Evolutionary conservation across 2,888 invertebrate species (phyloP), one percentile per base, ranked within the genome.

Genomic region (Heteromurus nitidus): DNA sequence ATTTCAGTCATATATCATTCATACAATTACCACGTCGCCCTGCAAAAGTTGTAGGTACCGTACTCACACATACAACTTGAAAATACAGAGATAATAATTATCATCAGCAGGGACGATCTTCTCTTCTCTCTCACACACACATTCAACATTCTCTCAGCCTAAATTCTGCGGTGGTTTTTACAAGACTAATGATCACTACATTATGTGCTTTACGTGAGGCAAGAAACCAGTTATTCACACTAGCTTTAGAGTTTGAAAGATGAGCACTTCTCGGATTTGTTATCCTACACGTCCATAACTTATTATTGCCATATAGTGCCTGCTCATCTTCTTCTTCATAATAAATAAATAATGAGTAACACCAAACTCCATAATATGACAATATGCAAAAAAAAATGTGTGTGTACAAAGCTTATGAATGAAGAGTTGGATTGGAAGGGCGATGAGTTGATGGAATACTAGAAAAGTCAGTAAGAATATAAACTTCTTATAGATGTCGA

Each of bases 1-100:
- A 31, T 28, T 60, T 31, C 13, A 47, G 50, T 31, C 73, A 73
- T 64, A 73, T 73, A 73, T 73, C 73, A 73, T 31, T 50, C 31
- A 9, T n/a, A 50, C 62, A 62, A 62, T 62, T 62, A 20, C 55
- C 22, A 24, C 11, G 20, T 47, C n/a, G 16, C 26, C n/a, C 18
- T n/a, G 47, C 36, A 28, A 9, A 26, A 26, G 3, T 13, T 26
- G 3, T n/a, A 31, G 16, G 13, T 31, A 31, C 36, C 13, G 22
- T 31, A 18, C 18, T 20, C 22, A n/a, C 11, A 11, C 53, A 28
- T 24, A 28, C 28, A 62, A 31, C 62, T 31, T 62, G 16, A 13
- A 5, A 47, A 47, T 13, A 47, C 55, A 9, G 7, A 22, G 36
- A 55, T 50, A 55, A 55, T 24, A 24, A 55, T 24, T 24, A 55